Conservation (phyloP, 92 coral and sea anemone genomes). For the Plumapathes pennacea region DNA sequence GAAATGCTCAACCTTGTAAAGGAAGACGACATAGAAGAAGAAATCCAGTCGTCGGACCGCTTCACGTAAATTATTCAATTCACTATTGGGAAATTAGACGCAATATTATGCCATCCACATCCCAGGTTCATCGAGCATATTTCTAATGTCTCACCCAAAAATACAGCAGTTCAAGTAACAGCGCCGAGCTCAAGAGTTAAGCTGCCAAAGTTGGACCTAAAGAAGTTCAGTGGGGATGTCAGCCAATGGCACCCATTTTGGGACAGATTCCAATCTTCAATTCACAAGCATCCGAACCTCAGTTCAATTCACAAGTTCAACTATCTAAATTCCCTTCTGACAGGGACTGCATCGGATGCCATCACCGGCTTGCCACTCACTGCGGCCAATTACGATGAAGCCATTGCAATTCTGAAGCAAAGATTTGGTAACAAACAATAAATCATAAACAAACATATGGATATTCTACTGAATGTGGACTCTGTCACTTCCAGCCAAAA, state of each 20-base stretch:
- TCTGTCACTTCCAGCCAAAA: constrained; percentile 21
- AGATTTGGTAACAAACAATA: constrained; percentile 46
- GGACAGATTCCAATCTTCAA: constrained; percentile 48
- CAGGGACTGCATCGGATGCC: constrained; percentile 38
- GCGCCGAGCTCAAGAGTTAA: constrained; percentile 21
- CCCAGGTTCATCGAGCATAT: background rate
- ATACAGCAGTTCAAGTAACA: too few relatives aligned
- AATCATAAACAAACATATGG: constrained; percentile 56
- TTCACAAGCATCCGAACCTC: constrained; percentile 34
- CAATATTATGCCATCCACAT: background rate
- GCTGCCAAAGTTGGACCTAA: constrained; percentile 40
- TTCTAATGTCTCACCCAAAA: constrained; percentile 3
- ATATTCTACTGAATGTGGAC: constrained; percentile 30
- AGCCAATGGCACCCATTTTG: constrained; percentile 56
- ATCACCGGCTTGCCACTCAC: constrained; percentile 48
- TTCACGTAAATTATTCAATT: constrained; percentile 7
- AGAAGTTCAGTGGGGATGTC: constrained; percentile 42
- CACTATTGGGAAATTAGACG: constrained; percentile 13
- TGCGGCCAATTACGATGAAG: constrained; percentile 53
- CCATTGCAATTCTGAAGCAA: constrained; percentile 37
- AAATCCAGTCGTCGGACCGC: constrained; percentile 18
- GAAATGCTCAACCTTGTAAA: constrained; percentile 25
- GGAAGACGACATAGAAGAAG: constrained; percentile 32
- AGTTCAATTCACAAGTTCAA: constrained; percentile 51
- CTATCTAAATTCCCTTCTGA: constrained; percentile 44